Percentiles rank a stretch among this genome's conserved stretches.
These are phyloP conservation scores for Rhynchomys soricoides DNA, from an alignment of 2,113 vertebrate species.

Conservation along the genomic window DNA sequence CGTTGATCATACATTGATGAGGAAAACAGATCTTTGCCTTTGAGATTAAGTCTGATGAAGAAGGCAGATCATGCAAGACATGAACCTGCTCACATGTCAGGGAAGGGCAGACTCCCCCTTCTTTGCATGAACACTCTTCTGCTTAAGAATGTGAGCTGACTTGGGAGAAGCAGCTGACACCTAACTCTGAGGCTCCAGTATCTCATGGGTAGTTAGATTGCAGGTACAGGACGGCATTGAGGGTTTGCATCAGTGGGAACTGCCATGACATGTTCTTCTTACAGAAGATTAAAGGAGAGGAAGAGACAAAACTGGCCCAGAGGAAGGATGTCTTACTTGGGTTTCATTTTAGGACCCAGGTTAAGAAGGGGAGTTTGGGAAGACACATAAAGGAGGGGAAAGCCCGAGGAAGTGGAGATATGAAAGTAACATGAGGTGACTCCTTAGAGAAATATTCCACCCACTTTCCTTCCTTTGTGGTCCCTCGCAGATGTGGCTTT, in stretches of 20 bases:
- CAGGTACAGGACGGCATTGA: not conserved
- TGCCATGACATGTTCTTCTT: not conserved
- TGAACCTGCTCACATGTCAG: fast-evolving
- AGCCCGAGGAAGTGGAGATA: not conserved
- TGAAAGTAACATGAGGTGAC: not conserved
- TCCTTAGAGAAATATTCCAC: not conserved
- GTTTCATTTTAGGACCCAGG: not conserved
- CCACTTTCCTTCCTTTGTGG: not conserved
- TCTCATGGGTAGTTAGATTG: not conserved
- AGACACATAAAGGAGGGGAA: not conserved
- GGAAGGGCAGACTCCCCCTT: not conserved
- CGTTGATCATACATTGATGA: not conserved
- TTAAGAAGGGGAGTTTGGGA: not conserved
- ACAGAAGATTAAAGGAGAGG: not conserved
- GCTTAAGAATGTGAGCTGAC: not conserved
- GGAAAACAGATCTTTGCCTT: not conserved
- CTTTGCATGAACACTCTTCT: not conserved
- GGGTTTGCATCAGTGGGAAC: not conserved
- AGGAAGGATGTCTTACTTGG: not conserved
- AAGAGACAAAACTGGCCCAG: not conserved
- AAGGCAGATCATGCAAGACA: not conserved
- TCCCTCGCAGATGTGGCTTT: not conserved
- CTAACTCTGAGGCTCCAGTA: not conserved
- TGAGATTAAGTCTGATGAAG: not conserved
- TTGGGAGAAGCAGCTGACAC: not conserved